A percentile compares a stretch with the other conserved stretches of the same genome.
Evolutionary conservation across 2,888 invertebrate species (phyloP).

Genomic region (Mactromeris polynyma): DNA sequence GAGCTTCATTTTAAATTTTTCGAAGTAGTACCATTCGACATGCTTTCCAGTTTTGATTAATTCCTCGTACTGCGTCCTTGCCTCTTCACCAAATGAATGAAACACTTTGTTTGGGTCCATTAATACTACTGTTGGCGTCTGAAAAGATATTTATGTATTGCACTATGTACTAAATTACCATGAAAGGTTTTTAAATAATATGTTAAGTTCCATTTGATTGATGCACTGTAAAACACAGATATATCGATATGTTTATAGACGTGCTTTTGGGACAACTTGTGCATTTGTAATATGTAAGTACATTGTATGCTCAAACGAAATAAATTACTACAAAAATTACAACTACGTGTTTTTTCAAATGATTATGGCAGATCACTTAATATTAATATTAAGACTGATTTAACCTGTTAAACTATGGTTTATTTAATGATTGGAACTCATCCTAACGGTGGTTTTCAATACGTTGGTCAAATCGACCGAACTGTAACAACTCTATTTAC

Average conservation of each 20-base stretch:
- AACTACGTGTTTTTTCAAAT: too few relatives aligned
- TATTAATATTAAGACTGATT: too few relatives aligned
- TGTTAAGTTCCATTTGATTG: not conserved
- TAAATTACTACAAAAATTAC: too few relatives aligned
- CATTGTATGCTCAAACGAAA: too few relatives aligned
- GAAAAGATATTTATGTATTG: not conserved
- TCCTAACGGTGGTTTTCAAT: too few relatives aligned
- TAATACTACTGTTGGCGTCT: slow-evolving; percentile 42
- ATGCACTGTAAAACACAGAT: not conserved
- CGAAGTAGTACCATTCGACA: slow-evolving; percentile 38
- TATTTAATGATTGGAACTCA: too few relatives aligned
- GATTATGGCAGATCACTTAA: too few relatives aligned
- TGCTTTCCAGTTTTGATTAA: slow-evolving; percentile 21
- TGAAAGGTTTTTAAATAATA: not conserved
- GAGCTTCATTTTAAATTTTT: slow-evolving; percentile 51
- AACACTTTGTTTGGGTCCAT: slow-evolving; percentile 28
- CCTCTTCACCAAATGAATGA: slow-evolving; percentile 44
- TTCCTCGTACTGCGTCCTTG: slow-evolving; percentile 24
- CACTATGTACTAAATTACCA: not conserved
- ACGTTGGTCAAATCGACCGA: too few relatives aligned
- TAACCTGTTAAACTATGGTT: too few relatives aligned
- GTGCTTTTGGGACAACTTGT: not conserved
- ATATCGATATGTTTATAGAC: not conserved
- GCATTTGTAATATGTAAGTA: not conserved
- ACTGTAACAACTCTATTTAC: too few relatives aligned